phyloP scores from a whole-genome alignment of 2,113 vertebrate species.

The Gorsachius goisagi region DNA sequence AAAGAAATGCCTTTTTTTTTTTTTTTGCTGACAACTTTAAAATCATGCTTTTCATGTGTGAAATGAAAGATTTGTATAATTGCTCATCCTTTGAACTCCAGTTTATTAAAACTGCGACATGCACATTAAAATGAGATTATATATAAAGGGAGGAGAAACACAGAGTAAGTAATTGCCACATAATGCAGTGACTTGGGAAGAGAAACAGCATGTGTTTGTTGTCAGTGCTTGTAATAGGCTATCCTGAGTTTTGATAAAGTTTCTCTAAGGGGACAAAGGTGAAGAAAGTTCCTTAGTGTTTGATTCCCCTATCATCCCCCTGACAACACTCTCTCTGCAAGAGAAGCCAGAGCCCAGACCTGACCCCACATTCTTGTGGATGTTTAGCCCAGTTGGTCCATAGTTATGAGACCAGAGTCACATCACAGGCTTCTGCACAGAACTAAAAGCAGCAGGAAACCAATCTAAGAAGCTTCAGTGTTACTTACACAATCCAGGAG shows the following conservation, averaged over 20 bases:
- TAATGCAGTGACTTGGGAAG: background rate
- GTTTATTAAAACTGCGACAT: slow-evolving; percentile 48
- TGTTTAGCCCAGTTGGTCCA: background rate
- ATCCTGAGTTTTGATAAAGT: background rate
- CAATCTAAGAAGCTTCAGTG: background rate
- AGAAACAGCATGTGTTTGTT: background rate
- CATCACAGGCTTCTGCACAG: background rate
- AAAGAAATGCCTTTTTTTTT: background rate
- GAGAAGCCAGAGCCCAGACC: background rate
- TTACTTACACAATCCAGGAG: background rate
- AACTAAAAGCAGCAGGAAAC: background rate
- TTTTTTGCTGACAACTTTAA: slow-evolving; percentile 33
- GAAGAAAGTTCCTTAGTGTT: background rate
- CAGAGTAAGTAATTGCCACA: slow-evolving; percentile 2
- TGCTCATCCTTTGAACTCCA: slow-evolving; percentile 60
- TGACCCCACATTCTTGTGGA: accelerated
- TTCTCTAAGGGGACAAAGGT: background rate
- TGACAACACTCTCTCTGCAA: background rate
- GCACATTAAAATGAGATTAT: slow-evolving; percentile 46
- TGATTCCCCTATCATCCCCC: background rate
- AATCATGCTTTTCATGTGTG: slow-evolving; percentile 37
- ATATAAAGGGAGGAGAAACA: slow-evolving; percentile 35
- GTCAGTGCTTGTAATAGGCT: background rate
- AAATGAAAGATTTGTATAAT: slow-evolving; percentile 66
- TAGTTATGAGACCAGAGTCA: background rate